Percentiles rank a stretch among this genome's conserved stretches.
phyloP scores from a whole-genome alignment of 2,888 invertebrate species.

The Dorcus hopei region DNA sequence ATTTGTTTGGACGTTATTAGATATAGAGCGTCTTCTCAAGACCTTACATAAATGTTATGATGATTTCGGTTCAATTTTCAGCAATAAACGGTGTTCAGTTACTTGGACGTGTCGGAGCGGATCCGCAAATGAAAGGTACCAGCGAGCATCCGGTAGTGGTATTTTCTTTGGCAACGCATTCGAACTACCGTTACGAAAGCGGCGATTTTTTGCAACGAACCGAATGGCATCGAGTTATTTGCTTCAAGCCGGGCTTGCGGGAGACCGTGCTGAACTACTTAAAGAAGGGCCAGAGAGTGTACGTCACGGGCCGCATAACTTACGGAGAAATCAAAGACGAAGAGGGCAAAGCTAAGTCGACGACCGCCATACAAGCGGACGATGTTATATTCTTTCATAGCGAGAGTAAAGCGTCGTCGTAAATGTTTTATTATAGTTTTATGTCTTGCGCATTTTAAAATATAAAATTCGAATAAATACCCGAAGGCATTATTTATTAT shows the following conservation, averaged over 20 bases:
- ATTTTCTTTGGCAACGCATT: constrained; percentile 88
- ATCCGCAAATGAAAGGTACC: constrained; percentile 81
- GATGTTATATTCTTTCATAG: constrained; percentile 78
- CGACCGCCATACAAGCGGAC: constrained; percentile 83
- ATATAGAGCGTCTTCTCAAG: too few relatives aligned
- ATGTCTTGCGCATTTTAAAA: too few relatives aligned
- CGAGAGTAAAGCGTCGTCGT: background rate
- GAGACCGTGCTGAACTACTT: constrained; percentile 76
- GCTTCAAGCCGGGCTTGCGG: constrained; percentile 80
- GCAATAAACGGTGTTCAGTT: constrained; percentile 82
- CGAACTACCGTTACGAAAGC: constrained; percentile 74
- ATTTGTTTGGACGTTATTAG: too few relatives aligned
- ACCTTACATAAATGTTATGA: too few relatives aligned
- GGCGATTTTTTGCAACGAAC: constrained; percentile 82
- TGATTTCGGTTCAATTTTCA: constrained; percentile 40
- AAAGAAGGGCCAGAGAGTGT: constrained; percentile 81
- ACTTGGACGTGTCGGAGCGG: constrained; percentile 83
- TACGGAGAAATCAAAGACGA: constrained; percentile 83
- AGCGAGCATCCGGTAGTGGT: constrained; percentile 81
- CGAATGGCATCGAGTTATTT: constrained; percentile 87
- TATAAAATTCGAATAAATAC: too few relatives aligned
- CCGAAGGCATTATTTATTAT: too few relatives aligned
- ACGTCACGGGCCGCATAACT: constrained; percentile 77
- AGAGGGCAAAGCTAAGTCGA: constrained; percentile 65
- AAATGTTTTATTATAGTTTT: too few relatives aligned